These are phyloP conservation scores for Polydesmus complanatus DNA, from an alignment of 2,888 invertebrate species.

Conservation along the genomic window DNA sequence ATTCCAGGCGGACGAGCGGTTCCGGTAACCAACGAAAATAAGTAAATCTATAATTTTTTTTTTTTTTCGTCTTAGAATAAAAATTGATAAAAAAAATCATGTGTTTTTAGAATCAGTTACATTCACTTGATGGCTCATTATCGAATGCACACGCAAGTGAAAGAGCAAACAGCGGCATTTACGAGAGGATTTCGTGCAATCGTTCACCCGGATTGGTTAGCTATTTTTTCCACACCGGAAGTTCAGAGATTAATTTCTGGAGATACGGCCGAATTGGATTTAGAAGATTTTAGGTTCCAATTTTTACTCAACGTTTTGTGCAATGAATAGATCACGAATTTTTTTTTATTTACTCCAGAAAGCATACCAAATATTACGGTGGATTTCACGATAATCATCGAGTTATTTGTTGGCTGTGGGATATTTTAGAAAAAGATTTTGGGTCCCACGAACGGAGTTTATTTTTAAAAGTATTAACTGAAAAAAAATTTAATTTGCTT, in stretches of 20 bases:
- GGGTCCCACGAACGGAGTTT: constrained; percentile 76
- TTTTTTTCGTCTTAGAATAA: background rate
- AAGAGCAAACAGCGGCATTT: constrained; percentile 91
- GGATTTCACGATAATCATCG: constrained; percentile 97
- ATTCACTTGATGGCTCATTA: constrained; percentile 98
- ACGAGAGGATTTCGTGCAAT: constrained; percentile 91
- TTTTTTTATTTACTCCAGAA: constrained; percentile 33
- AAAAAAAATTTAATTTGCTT: background rate
- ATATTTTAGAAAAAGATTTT: constrained; percentile 90
- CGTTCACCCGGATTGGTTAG: constrained; percentile 86
- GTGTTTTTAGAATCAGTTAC: constrained; percentile 66
- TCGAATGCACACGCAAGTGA: constrained; percentile 94
- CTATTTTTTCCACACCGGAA: constrained; percentile 89
- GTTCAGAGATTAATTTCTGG: constrained; percentile 89
- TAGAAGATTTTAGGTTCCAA: constrained; percentile 38
- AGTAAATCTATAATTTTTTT: constrained; percentile 41
- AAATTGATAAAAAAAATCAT: background rate
- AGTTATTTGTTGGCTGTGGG: constrained; percentile 98
- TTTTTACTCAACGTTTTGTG: background rate
- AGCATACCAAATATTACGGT: constrained; percentile 96
- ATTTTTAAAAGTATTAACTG: constrained; percentile 57
- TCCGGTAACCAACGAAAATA: constrained; percentile 91
- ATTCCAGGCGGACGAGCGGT: constrained; percentile 87
- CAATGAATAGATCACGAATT: background rate
- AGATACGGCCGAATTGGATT: constrained; percentile 82